Base-by-base conservation (phyloP, 2,113 vertebrate genomes). In the Thunnus thynnus region DNA sequence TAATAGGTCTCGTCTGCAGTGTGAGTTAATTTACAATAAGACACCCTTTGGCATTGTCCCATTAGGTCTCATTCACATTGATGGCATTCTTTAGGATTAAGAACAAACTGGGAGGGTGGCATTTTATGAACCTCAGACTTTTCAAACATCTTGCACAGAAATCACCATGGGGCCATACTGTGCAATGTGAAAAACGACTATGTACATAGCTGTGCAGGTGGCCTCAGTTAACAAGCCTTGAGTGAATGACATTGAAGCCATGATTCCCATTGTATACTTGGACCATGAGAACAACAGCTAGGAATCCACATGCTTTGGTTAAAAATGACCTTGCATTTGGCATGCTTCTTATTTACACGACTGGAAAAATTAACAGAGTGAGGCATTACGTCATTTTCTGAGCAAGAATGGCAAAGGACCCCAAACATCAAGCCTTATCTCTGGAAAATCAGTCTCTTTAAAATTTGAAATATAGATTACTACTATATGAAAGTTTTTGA, bases 11-110 rank as follows among this genome's bases (percentile, higher is more conserved):
- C 20, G 36, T 73, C 89, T 91, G 89, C 68, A 51, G 60, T 2
- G 54, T 2, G 52, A 90, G 85, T 93, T 91, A 69, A 87, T 92
- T 91, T 91, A 93, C 81, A 87, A 88, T 87, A 91, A 84, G 32
- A 22, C 83, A 76, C 77, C 83, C 86, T 64, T 78, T 81, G 74
- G 90, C 57, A 56, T 54, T 25, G 58, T 82, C 72, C 88, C 67
- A 86, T 85, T 87, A 86, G 69, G 60, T 2, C 83, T 61, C 74
- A 17, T 78, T 85, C 80, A 76, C 68, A 32, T 55, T 76, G 74
- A 78, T 20, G 48, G 63, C 74, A 91, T 91, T 92, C 79, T 79
- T 86, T 68, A 69, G 57, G 76, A 72, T 84, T 58, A 76, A 48
- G 54, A 73, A 41, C 52, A 67, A 79, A 66, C 56, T 32, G 55